Evolutionary conservation across 2,888 invertebrate species (phyloP).

Genomic region (Aleiodes testaceus): DNA sequence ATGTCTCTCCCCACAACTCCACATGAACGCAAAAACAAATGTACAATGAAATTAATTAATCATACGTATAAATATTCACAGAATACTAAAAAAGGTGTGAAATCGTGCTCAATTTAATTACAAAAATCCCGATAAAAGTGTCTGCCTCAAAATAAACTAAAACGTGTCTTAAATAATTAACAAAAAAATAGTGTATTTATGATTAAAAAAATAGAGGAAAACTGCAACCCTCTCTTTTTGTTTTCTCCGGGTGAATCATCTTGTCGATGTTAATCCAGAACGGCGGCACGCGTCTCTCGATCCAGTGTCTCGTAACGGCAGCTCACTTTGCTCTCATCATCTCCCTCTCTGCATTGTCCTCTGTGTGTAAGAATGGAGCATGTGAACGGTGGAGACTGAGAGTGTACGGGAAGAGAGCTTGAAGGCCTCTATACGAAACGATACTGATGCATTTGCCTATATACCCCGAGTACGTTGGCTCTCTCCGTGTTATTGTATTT

Average conservation of each 20-base stretch:
- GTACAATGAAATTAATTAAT: too few relatives aligned
- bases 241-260: slow-evolving; percentile 57
- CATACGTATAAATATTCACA: too few relatives aligned
- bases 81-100: too few relatives aligned
- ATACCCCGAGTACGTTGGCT: slow-evolving; percentile 40
- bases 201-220: neutral
- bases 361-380: neutral
- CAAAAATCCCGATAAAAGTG: slow-evolving; percentile 2
- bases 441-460: slow-evolving; percentile 15
- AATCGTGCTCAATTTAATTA: too few relatives aligned
- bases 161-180: neutral
- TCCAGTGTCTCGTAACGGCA: slow-evolving; percentile 32
- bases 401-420: slow-evolving; percentile 1
- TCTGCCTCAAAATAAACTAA: neutral
- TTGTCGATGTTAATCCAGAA: slow-evolving; percentile 49
- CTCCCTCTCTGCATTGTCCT: slow-evolving; percentile 16
- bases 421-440: slow-evolving; percentile 4
- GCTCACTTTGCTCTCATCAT: slow-evolving; percentile 16
- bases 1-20: too few relatives aligned
- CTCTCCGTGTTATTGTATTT: slow-evolving; percentile 6
- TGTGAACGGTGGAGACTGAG: slow-evolving; percentile 12
- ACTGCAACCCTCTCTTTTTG: slow-evolving; percentile 8
- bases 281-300: slow-evolving; percentile 55
- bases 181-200: neutral
- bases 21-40: too few relatives aligned